phyloP scores from a whole-genome alignment of 2,797 vertebrate species.

The Poecile montanus region DNA sequence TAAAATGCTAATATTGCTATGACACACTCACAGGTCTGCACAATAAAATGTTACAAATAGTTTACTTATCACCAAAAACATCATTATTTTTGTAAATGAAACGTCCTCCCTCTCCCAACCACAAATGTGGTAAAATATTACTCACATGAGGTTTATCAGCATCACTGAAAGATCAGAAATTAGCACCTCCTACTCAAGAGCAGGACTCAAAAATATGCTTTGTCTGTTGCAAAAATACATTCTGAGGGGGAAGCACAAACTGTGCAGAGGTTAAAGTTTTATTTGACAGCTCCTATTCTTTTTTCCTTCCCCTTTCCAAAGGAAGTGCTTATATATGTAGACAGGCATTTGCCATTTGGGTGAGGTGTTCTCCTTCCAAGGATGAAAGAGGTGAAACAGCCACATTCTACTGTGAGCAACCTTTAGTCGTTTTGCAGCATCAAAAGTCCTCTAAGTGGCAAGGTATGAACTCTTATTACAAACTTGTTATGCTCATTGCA shows the following conservation, averaged over 20 bases:
- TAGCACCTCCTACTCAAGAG: constrained; percentile 14
- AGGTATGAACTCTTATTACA: neutral
- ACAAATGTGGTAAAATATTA: neutral
- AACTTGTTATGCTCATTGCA: neutral
- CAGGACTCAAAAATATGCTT: neutral
- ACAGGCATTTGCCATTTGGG: neutral
- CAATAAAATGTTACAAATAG: neutral
- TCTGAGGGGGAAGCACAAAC: constrained; percentile 3
- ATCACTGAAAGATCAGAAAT: constrained; percentile 9
- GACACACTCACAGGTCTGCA: neutral
- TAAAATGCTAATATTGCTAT: neutral
- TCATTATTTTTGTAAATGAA: constrained; percentile 11
- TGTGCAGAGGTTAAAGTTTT: neutral
- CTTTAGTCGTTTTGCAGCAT: neutral
- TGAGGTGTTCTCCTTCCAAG: neutral
- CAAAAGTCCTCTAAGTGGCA: neutral
- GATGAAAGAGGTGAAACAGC: neutral
- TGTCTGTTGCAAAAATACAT: constrained; percentile 40
- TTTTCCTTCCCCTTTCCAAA: neutral
- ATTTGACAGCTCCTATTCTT: neutral
- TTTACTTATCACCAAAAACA: neutral
- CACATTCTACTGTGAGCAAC: neutral
- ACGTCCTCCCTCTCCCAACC: neutral
- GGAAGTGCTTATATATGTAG: neutral
- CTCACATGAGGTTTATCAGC: constrained; percentile 9